A percentile compares a stretch with the other conserved stretches of the same genome.
Conservation (phyloP, 1,140 invertebrate genomes). For the Mesaphorura yosii region DNA sequence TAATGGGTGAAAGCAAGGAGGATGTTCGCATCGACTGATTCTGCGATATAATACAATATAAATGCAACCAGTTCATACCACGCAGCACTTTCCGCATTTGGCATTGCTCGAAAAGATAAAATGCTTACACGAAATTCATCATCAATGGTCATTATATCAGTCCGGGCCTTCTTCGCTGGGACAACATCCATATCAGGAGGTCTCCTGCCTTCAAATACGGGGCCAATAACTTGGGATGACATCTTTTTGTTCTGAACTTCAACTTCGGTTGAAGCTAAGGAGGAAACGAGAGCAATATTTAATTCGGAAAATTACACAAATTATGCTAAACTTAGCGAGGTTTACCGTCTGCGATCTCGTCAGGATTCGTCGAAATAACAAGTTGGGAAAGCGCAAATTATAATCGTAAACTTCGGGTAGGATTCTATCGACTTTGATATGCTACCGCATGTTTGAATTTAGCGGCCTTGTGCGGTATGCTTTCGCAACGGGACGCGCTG, state of each 20-base stretch:
- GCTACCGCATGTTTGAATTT: too few relatives aligned
- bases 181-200: constrained; percentile 22
- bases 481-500: too few relatives aligned
- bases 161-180: constrained; percentile 22
- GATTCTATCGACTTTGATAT: too few relatives aligned
- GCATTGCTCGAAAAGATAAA: not conserved
- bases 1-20: constrained; percentile 80
- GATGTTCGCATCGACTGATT: constrained; percentile 55
- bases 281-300: too few relatives aligned
- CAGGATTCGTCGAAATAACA: too few relatives aligned
- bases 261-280: too few relatives aligned
- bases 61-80: not conserved
- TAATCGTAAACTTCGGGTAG: too few relatives aligned
- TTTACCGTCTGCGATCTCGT: too few relatives aligned
- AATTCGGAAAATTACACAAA: too few relatives aligned
- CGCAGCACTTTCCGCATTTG: not conserved
- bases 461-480: too few relatives aligned
- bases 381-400: too few relatives aligned
- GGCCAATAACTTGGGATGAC: not conserved
- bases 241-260: not conserved
- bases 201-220: constrained; percentile 8
- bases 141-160: constrained; percentile 20
- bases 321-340: too few relatives aligned
- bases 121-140: not conserved
- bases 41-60: not conserved